Percentiles rank a stretch among this genome's conserved stretches.
Evolutionary conservation across 2,888 invertebrate species (phyloP).

Genomic region (Epirrhoe tristata): DNA sequence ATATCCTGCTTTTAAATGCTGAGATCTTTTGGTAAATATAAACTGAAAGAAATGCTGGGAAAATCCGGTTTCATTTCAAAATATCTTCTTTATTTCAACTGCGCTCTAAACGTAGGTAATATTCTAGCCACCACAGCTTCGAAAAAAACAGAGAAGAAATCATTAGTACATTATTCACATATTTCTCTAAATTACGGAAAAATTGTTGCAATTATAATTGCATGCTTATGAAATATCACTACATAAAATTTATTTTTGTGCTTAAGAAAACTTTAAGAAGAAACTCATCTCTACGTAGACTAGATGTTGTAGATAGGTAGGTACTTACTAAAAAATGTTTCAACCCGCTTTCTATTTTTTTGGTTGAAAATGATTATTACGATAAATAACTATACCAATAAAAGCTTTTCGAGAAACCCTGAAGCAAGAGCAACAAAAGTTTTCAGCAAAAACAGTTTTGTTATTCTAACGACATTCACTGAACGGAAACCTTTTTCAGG

Average conservation of each 20-base stretch:
- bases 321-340: not conserved
- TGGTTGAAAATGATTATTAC: slow-evolving; percentile 9
- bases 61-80: not conserved
- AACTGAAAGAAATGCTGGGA: slow-evolving; percentile 19
- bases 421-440: slow-evolving; percentile 25
- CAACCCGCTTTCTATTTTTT: slow-evolving; percentile 24
- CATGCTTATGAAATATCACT: too few species aligned
- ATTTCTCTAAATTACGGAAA: not conserved
- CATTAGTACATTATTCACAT: not conserved
- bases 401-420: slow-evolving; percentile 22
- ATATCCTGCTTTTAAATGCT: slow-evolving; percentile 36
- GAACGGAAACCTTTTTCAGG: slow-evolving; percentile 52
- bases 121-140: not conserved
- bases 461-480: slow-evolving; percentile 33
- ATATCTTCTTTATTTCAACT: not conserved
- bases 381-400: slow-evolving; percentile 10
- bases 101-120: not conserved
- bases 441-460: slow-evolving; percentile 36
- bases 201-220: too few species aligned
- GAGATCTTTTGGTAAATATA: slow-evolving; percentile 32
- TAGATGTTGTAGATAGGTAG: not conserved
- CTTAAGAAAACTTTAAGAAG: too few species aligned
- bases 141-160: not conserved
- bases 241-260: too few species aligned
- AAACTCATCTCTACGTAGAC: too few species aligned